Conservation (phyloP, 2,888 invertebrate genomes). For the Himalopsyche tibetana region DNA sequence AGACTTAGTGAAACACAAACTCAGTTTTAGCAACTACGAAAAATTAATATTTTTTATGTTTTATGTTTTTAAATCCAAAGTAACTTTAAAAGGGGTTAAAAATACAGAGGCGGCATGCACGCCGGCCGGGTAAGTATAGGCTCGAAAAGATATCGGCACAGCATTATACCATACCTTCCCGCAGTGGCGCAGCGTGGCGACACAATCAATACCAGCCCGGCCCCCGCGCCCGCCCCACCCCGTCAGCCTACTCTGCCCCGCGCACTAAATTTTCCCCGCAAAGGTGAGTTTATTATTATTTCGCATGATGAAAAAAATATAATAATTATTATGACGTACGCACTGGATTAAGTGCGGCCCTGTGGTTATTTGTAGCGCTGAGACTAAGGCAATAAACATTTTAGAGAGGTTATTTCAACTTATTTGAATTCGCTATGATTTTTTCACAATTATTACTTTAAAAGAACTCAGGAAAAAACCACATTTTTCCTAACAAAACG, state of each 20-base stretch:
- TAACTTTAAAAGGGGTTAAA: neutral
- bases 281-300: constrained; percentile 34
- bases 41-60: too few relatives aligned
- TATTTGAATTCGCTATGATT: neutral
- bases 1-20: too few relatives aligned
- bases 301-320: constrained; percentile 30
- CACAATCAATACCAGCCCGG: constrained; percentile 60
- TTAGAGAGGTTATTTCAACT: neutral
- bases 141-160: constrained; percentile 3
- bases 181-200: constrained; percentile 63
- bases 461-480: too few relatives aligned
- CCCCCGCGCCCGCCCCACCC: constrained; percentile 22
- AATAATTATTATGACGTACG: constrained; percentile 30
- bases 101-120: neutral
- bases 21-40: too few relatives aligned
- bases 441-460: neutral
- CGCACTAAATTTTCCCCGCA: constrained; percentile 30
- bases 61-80: too few relatives aligned
- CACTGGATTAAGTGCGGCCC: constrained; percentile 21
- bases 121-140: neutral
- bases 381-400: neutral
- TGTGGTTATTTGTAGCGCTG: neutral
- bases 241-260: neutral
- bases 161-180: constrained; percentile 40
- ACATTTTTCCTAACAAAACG: too few relatives aligned